Base-by-base conservation (phyloP, 2,113 vertebrate genomes). In the Trogon melanurus region DNA sequence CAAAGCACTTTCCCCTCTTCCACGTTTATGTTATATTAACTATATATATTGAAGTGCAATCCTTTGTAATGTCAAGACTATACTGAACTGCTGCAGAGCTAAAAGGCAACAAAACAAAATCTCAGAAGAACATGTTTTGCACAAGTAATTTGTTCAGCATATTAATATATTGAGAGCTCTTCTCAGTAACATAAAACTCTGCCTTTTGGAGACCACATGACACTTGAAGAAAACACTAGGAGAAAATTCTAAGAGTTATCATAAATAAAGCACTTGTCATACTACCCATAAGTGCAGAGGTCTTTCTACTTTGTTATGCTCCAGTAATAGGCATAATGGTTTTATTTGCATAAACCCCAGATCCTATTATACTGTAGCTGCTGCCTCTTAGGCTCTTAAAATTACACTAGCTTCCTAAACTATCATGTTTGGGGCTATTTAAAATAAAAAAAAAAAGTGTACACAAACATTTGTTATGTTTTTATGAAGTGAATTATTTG, bases 321-420 rank as follows among this genome's bases (percentile, higher is more conserved):
- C 65, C 64, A 85, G 75, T 89, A 97, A 97, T 93, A 91, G 95
- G 38, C 84, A 91, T 92, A 96, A 96, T 89, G 83, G 80, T 91
- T 96, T 93, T 93, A 96, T 97, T 80, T 96, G 83, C 96, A 97
- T 97, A 97, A 96, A 97, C 27, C 78, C 75, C 64, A 92, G 80
- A 96, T 96, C 93, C 85, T 81, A 93, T 97, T 97, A 94, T 72
- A 88, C 80, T 88, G 88, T 97, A 91, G 74, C 86, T 93, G 79
- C 51, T 92, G 17, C 74, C 95, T 96, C 70, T 92, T 94, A 96
- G 87, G 80, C 60, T 94, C 50, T 95, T 96, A 83, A 94, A 95
- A 93, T 94, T 91, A 92, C 45, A 85, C 60, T 62, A 44, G 47
- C 67, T 89, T 95, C 56, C 78, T 91, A 74, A 96, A 85, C 89